phyloP scores from a whole-genome alignment of 2,113 vertebrate species.

The Passer domesticus region DNA sequence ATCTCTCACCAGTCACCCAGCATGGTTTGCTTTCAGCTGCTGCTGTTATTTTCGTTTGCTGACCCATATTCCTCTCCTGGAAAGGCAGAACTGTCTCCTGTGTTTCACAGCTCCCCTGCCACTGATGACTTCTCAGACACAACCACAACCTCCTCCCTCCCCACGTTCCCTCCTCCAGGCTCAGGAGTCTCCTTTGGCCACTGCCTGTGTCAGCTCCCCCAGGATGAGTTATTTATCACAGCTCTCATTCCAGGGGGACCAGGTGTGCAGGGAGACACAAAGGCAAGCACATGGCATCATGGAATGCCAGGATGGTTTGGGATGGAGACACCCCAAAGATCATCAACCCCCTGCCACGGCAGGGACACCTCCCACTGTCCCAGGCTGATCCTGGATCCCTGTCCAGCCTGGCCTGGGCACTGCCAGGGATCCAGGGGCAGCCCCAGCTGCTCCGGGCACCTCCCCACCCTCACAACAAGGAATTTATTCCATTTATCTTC shows the following conservation, averaged over 20 bases:
- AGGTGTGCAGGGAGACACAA: neutral
- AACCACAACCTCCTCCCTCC: neutral
- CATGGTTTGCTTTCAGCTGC: neutral
- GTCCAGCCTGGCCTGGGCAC: neutral
- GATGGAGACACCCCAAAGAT: no score
- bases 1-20: neutral
- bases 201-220: neutral
- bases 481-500: neutral
- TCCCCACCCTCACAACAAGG: neutral
- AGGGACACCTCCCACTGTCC: neutral
- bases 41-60: neutral
- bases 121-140: neutral
- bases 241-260: rapidly evolving
- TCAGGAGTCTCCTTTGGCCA: rapidly evolving
- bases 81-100: neutral
- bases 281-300: rapidly evolving
- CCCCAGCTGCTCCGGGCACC: neutral
- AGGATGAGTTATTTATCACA: rapidly evolving
- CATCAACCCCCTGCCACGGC: neutral
- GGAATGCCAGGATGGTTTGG: neutral
- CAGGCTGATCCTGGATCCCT: neutral
- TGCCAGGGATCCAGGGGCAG: neutral
- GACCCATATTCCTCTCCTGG: neutral
- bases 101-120: neutral
- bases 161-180: neutral